These are phyloP conservation scores for Phrixothrix hirtus DNA, from an alignment of 2,888 invertebrate species.

Conservation along the genomic window DNA sequence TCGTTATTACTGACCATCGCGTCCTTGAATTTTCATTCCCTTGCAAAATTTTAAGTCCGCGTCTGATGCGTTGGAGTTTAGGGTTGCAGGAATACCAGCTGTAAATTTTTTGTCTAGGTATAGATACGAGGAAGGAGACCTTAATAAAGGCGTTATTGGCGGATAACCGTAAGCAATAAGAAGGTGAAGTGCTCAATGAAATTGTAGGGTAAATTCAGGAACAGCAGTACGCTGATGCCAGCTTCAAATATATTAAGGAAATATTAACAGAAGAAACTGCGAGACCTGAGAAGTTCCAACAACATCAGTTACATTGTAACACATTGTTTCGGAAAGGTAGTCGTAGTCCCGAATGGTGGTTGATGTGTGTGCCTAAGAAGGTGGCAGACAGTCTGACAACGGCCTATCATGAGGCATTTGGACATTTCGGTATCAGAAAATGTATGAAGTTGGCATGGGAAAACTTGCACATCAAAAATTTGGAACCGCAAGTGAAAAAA, in stretches of 20 bases:
- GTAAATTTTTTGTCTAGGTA: too few species aligned
- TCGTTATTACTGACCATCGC: constrained; percentile 6
- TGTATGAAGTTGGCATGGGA: not conserved
- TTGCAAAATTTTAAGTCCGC: constrained; percentile 5
- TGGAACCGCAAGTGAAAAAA: not conserved
- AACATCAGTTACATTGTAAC: not conserved
- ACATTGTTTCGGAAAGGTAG: not conserved
- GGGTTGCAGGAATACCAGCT: not conserved
- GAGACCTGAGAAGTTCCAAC: too few species aligned
- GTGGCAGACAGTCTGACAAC: not conserved
- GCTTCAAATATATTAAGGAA: too few species aligned
- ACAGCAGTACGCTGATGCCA: too few species aligned
- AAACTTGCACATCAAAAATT: not conserved
- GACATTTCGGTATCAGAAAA: not conserved
- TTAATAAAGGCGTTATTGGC: too few species aligned
- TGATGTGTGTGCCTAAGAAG: not conserved
- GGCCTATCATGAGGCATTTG: not conserved
- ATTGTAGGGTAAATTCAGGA: too few species aligned
- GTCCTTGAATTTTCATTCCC: not conserved
- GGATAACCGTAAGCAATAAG: too few species aligned
- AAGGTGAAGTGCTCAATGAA: too few species aligned
- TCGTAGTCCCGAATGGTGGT: too few species aligned
- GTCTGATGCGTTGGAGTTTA: not conserved
- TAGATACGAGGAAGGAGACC: too few species aligned
- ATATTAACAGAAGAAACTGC: too few species aligned